phyloP scores from a whole-genome alignment of 2,888 invertebrate species.

The Anodontia alba region DNA sequence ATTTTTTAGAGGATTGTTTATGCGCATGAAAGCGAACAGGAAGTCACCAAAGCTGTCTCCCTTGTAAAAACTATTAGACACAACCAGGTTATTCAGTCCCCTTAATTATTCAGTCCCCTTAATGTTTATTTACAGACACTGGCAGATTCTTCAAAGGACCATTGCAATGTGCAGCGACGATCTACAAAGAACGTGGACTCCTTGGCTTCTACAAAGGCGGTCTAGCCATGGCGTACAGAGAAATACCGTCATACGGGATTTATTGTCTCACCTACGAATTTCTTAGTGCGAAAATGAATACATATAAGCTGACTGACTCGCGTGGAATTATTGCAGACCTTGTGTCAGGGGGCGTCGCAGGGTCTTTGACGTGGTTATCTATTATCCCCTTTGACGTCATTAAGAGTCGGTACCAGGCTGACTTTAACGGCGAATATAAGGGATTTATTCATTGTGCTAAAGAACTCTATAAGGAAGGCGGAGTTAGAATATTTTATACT shows the following conservation, averaged over 20 bases:
- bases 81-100: no score
- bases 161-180: conserved; percentile 86
- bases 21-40: no score
- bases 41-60: no score
- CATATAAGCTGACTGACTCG: conserved; percentile 61
- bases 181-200: conserved; percentile 86
- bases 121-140: conserved; percentile 8
- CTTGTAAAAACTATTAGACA: no score
- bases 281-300: conserved; percentile 65
- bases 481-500: conserved; percentile 87
- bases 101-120: no score
- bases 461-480: conserved; percentile 87
- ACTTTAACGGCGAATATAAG: conserved; percentile 86
- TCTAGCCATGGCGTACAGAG: conserved; percentile 83
- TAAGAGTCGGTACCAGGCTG: conserved; percentile 90
- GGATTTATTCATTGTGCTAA: conserved; percentile 88
- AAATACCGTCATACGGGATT: conserved; percentile 88
- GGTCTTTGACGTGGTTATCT: conserved; percentile 88
- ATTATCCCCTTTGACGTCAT: conserved; percentile 90
- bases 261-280: conserved; percentile 88
- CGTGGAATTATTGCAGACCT: conserved; percentile 72
- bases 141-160: conserved; percentile 84
- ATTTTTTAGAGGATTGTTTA: no score
- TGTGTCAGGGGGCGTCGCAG: conserved; percentile 85
- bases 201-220: conserved; percentile 82